Conservation (phyloP, 2,113 vertebrate genomes). For the Ranitomeya imitator region DNA sequence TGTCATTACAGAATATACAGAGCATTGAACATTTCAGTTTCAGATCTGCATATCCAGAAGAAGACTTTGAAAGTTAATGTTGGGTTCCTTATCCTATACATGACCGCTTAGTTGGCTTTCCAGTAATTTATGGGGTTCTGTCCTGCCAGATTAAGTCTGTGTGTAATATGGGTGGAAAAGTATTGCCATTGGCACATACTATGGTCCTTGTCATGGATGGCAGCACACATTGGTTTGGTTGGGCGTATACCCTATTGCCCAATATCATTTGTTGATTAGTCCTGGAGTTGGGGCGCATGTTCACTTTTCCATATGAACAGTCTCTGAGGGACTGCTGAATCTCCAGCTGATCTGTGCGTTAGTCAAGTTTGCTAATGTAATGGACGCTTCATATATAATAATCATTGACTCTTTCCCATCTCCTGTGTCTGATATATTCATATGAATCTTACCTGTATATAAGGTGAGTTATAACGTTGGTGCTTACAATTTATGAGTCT, state of each 20-base stretch:
- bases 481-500: background rate
- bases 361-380: background rate
- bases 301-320: background rate
- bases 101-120: background rate
- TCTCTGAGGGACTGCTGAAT: background rate
- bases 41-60: too few species aligned
- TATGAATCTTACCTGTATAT: background rate
- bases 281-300: background rate
- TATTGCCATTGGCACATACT: background rate
- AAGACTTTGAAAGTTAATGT: background rate
- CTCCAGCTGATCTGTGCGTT: background rate
- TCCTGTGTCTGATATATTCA: background rate
- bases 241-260: background rate
- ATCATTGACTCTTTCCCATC: background rate
- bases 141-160: background rate
- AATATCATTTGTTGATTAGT: background rate
- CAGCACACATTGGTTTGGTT: background rate
- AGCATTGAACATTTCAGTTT: too few species aligned
- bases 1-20: too few species aligned
- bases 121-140: background rate
- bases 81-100: background rate
- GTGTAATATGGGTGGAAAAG: background rate
- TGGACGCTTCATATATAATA: background rate
- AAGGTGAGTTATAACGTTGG: background rate
- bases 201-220: background rate